Evolutionary conservation across 2,888 invertebrate genomes (phyloP), one percentile per base, ranked within the genome.

Genomic region (Rhamnusium bicolor): DNA sequence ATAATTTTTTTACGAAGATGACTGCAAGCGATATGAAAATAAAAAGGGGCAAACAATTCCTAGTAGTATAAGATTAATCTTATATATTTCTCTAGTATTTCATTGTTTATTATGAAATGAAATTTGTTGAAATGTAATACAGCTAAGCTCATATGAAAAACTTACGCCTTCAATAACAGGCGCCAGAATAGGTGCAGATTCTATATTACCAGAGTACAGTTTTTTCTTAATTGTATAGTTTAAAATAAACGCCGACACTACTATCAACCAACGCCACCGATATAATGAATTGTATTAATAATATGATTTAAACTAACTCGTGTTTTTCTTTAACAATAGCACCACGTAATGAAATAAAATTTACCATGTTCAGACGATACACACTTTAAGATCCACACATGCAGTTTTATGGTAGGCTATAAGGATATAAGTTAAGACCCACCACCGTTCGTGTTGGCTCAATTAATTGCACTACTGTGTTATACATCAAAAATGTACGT

Each of bases 401-500:
- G 46, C 60, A 61, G 46, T 19, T 46, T 21, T n/a, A 62, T 24
- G 46, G 24, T 62, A 14, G 46, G n/a, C 32, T 46, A 19, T 12
- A 21, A 19, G 54, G n/a, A 24, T 54, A 21, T 14, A 19, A n/a
- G n/a, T n/a, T n/a, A n/a, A 47, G 61, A 62, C 61, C 61, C 61
- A 47, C 61, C 61, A 47, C 61, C 47, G 61, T 54, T 24, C 24
- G 54, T 27, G 54, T 54, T 47, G 61, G 47, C 21, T 19, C 40
- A 12, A 40, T 40, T 61, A 61, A 61, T 61, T 19, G 61, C 40
- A n/a, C 46, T 21, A 47, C 61, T 46, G 24, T 47, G 61, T 47
- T 14, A 47, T 47, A 47, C 24, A 21, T 62, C 61, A 62, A 47
- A 62, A 62, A n/a, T 19, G 24, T 47, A 62, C 61, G 47, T 21